Evolutionary conservation across 2,888 invertebrate species (phyloP).

Genomic region (Macrophya alboannulata): DNA sequence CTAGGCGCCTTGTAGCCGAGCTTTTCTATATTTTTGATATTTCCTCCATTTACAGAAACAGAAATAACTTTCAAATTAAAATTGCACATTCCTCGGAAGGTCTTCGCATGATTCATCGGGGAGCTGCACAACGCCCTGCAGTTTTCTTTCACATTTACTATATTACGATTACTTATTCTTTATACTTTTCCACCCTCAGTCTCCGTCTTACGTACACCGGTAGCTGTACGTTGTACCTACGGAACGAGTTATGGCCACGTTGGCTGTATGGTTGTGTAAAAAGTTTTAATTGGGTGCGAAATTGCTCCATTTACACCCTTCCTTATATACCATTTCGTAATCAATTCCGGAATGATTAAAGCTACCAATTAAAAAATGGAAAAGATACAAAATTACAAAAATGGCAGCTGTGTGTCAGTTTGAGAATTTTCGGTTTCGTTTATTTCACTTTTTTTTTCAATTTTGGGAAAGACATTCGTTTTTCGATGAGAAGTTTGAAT

Average conservation of each 20-base stretch:
- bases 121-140: neutral
- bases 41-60: too few species aligned
- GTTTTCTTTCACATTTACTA: neutral
- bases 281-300: conserved; percentile 43
- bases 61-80: neutral
- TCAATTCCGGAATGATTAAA: conserved; percentile 24
- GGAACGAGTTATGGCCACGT: conserved; percentile 19
- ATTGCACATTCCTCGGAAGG: neutral
- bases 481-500: too few species aligned
- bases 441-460: too few species aligned
- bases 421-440: neutral
- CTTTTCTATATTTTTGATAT: too few species aligned
- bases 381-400: neutral
- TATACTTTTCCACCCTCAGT: neutral
- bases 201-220: neutral
- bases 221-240: neutral
- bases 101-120: neutral
- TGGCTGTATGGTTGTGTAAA: neutral
- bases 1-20: neutral
- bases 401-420: neutral
- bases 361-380: neutral
- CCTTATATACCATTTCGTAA: neutral
- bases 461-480: too few species aligned
- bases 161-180: neutral
- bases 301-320: conserved; percentile 13